Evolutionary conservation across 1,140 invertebrate species (phyloP).

Genomic region (Dicyema japonicum): DNA sequence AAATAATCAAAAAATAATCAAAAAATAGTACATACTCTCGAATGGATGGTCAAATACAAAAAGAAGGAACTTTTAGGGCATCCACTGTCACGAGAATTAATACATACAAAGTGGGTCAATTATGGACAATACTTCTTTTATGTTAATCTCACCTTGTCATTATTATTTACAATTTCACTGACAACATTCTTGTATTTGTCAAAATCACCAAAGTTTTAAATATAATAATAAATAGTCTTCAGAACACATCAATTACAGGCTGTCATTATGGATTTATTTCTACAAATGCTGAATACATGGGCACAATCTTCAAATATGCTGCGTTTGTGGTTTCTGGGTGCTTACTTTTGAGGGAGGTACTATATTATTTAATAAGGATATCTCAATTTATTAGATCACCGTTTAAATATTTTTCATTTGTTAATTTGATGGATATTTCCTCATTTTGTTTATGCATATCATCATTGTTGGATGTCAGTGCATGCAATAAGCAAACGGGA

Average conservation of each 20-base stretch:
- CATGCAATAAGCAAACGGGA: slow-evolving; percentile 15
- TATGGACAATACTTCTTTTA: slow-evolving; percentile 23
- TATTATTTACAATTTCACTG: slow-evolving; percentile 22
- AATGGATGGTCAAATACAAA: slow-evolving; percentile 2
- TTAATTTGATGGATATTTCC: slow-evolving; percentile 23
- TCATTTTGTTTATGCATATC: slow-evolving; percentile 20
- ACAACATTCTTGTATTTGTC: slow-evolving; percentile 15
- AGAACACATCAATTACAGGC: too few species aligned
- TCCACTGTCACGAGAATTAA: slow-evolving; percentile 20
- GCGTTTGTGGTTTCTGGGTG: background rate
- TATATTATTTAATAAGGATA: background rate
- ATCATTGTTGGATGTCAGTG: slow-evolving; percentile 18
- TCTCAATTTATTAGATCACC: slow-evolving; percentile 5
- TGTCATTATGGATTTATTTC: too few species aligned
- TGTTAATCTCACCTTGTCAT: slow-evolving; percentile 20
- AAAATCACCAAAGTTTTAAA: too few species aligned
- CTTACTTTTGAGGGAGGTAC: background rate
- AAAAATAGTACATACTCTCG: too few species aligned
- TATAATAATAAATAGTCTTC: too few species aligned
- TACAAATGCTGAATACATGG: too few species aligned
- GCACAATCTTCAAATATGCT: background rate
- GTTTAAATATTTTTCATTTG: slow-evolving; percentile 18
- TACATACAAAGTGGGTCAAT: slow-evolving; percentile 23
- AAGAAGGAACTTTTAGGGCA: slow-evolving; percentile 20
- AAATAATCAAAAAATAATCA: too few species aligned